A percentile compares a stretch with the other conserved stretches of the same genome.
Conservation (phyloP, 2,888 invertebrate genomes). For the Andrena haemorrhoa region DNA sequence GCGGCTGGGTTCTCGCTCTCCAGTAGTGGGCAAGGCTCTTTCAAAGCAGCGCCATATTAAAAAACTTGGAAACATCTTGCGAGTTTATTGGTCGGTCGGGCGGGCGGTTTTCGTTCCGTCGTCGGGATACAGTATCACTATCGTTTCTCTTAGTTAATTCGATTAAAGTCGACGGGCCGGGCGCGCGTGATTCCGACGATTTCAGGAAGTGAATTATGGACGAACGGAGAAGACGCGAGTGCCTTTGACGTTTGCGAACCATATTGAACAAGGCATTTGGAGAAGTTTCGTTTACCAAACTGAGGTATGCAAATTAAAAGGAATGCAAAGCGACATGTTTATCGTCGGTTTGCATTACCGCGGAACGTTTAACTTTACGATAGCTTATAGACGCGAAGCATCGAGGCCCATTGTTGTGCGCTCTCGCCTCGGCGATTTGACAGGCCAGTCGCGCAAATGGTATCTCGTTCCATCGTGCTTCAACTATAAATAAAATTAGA, state of each 20-base stretch:
- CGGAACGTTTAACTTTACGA: background rate
- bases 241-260: slow-evolving; percentile 68
- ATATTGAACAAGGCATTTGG: slow-evolving; percentile 70
- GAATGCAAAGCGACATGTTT: slow-evolving; percentile 58
- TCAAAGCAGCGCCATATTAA: slow-evolving; percentile 61
- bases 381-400: background rate
- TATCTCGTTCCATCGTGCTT: slow-evolving; percentile 9
- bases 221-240: slow-evolving; percentile 63
- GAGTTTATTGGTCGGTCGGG: background rate
- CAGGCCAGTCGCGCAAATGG: slow-evolving; percentile 25
- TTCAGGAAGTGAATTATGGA: slow-evolving; percentile 68
- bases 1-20: slow-evolving; percentile 81
- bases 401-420: background rate
- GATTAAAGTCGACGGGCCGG: background rate
- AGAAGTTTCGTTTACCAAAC: slow-evolving; percentile 53
- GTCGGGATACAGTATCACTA: background rate
- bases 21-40: slow-evolving; percentile 76
- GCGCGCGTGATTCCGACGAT: slow-evolving; percentile 34
- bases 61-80: slow-evolving; percentile 31
- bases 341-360: background rate
- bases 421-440: slow-evolving; percentile 28
- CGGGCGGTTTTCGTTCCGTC: background rate
- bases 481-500: slow-evolving; percentile 15
- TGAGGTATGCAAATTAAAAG: slow-evolving; percentile 57
- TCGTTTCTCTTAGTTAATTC: background rate